Base-by-base conservation (phyloP, 2,113 vertebrate species). In the Ctenomys sociabilis region DNA sequence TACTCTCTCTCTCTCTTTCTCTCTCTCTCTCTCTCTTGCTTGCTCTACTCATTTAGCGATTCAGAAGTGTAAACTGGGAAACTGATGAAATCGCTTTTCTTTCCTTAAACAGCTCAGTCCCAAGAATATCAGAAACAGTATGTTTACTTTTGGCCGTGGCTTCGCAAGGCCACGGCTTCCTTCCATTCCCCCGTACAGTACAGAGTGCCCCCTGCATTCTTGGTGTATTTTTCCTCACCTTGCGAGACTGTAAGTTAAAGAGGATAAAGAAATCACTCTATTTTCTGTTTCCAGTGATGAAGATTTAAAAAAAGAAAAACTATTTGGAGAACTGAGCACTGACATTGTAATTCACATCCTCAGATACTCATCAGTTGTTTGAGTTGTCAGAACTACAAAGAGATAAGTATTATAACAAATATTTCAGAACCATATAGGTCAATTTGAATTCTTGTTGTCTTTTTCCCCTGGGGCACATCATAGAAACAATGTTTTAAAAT, bases 331-430 rank as follows among this genome's bases (percentile, higher is more conserved):
- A 70, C 40, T 97, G 90, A 98, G 86, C 43, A 95, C 54, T 95
- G 89, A 97, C 98, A 98, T 73, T 95, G 35, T 92, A 98, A 97
- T 97, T 96, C 93, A 94, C 85, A 97, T 98, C 96, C 30, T 0
- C 64, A 98, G 93, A 97, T 96, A 97, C 43, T 90, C 78, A 98
- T 97, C 93, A 96, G 88, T 96, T 98, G 97, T 98, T 92, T 97
- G 30, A 98, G 91, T 96, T 97, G 95, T 97, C 95, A 97, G 96
- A 97, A 97, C 89, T 95, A 88, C 59, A 95, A 85, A 93, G 83
- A 97, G 96, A 97, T 97, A 98, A 98, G 92, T 94, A 96, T 97
- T 97, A 93, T 28, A 96, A 92, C 88, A 98, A 98, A 98, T 97
- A 98, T 96, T 97, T 98, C 94, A 97, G 93, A 97, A 98, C 78